Percentiles rank a stretch among this genome's conserved stretches.
These are phyloP conservation scores for Brachyopa scutellaris DNA, from an alignment of 2,888 invertebrate genomes.

Conservation along the genomic window DNA sequence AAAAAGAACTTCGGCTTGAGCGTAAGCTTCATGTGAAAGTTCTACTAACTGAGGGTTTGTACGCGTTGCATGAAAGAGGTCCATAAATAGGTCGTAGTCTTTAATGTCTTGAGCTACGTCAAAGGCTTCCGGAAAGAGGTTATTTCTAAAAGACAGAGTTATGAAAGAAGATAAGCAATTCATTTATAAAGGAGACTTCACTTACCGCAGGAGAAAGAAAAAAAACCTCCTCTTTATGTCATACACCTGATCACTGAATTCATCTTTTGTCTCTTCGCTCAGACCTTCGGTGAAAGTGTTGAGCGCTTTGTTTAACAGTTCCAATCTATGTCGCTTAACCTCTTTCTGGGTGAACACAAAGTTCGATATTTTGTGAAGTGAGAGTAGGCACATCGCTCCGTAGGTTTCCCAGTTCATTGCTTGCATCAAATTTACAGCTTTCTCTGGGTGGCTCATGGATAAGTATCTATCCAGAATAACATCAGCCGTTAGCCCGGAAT, in stretches of 20 bases:
- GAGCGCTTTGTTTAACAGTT: slow-evolving; percentile 88
- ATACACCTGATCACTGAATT: slow-evolving; percentile 90
- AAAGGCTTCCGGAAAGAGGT: slow-evolving; percentile 91
- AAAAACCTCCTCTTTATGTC: slow-evolving; percentile 94
- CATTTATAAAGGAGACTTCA: background rate
- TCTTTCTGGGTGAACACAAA: slow-evolving; percentile 82
- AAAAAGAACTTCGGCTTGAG: slow-evolving; percentile 83
- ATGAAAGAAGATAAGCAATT: background rate
- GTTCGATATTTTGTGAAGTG: slow-evolving; percentile 88
- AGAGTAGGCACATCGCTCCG: slow-evolving; percentile 88
- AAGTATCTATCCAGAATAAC: slow-evolving; percentile 86
- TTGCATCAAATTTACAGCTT: slow-evolving; percentile 86
- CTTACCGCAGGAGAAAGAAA: slow-evolving; percentile 90
- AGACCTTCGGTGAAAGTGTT: slow-evolving; percentile 89
- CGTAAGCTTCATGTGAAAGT: slow-evolving; percentile 87
- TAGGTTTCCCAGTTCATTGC: slow-evolving; percentile 91
- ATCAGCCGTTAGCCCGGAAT: slow-evolving; percentile 84
- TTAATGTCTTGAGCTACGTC: slow-evolving; percentile 92
- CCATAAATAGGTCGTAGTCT: slow-evolving; percentile 93
- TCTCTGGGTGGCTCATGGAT: slow-evolving; percentile 85
- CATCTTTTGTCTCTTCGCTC: slow-evolving; percentile 86
- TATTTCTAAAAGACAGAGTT: slow-evolving; percentile 83
- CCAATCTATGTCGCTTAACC: slow-evolving; percentile 78
- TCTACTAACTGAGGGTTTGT: slow-evolving; percentile 83
- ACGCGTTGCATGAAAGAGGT: slow-evolving; percentile 89